phyloP scores from a whole-genome alignment of 2,888 invertebrate species.

The Callyntrura guangdongensis region DNA sequence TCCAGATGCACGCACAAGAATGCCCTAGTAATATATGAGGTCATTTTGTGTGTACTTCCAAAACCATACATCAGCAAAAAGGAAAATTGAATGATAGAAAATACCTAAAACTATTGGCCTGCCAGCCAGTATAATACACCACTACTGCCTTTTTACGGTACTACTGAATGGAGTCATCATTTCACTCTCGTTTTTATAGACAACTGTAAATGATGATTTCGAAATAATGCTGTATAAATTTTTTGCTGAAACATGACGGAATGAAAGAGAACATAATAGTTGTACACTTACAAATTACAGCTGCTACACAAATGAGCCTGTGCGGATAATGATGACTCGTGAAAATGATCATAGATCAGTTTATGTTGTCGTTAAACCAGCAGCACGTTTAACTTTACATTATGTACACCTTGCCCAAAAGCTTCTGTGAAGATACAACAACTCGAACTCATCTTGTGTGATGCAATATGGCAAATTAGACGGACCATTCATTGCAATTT shows the following conservation, averaged over 20 bases:
- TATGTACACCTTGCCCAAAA: neutral
- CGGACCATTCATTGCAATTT: neutral
- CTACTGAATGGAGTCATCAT: neutral
- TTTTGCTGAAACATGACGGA: neutral
- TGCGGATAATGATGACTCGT: neutral
- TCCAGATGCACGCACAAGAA: neutral
- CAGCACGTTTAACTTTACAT: neutral
- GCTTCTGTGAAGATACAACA: neutral
- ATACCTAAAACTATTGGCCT: neutral
- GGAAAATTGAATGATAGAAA: neutral
- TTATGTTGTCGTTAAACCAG: slow-evolving; percentile 20
- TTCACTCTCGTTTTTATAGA: neutral
- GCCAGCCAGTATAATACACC: neutral
- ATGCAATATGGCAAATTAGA: neutral
- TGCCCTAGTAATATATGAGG: neutral
- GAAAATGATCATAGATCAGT: neutral
- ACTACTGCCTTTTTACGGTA: neutral
- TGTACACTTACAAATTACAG: too few species aligned
- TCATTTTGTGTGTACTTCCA: slow-evolving; percentile 2
- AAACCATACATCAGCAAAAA: neutral
- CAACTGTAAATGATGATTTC: neutral
- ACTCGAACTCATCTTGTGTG: neutral
- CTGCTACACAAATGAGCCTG: neutral
- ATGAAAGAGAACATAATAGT: neutral
- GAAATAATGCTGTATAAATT: slow-evolving; percentile 16